Base-by-base conservation (phyloP, 2,888 invertebrate species). In the Ophion costatus region DNA sequence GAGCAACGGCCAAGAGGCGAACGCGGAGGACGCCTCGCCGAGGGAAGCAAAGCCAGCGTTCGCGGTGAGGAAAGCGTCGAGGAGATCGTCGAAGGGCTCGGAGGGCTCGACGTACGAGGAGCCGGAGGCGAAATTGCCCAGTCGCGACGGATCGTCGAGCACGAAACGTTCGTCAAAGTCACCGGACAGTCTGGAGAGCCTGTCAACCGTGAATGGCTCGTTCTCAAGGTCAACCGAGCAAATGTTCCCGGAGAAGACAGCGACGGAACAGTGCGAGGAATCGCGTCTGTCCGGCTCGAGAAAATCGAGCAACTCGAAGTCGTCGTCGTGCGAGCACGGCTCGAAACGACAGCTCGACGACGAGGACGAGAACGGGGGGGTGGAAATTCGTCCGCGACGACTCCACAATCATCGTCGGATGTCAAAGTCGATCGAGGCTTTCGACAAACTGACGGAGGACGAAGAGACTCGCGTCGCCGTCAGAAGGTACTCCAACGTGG, bases 391-490 rank as follows among this genome's bases (percentile, higher is more conserved):
- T 73, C 82, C 86, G 14, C 75, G 88, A 14, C 73, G 87, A 57
- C 76, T 86, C 14, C 56, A 87, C 17, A 70, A 69, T 14, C 79
- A 82, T 61, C 87, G 83, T 64, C 87, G 83, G 14, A 81, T 91
- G 76, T 91, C 91, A 33, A 93, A 93, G 71, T 92, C 92, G 1
- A 91, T 88, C 45, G 93, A 93, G 7, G 90, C 89, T 22, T 92
- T 93, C 69, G 92, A 93, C n/a, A 91, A 90, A 69, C 76, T 92
- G 51, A 82, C 80, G 7, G 90, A 91, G 51, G 87, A 89, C 59
- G 91, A 91, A 14, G 88, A 88, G 57, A 67, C 56, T 1, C 85
- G 79, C 2, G 59, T 83, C 6, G 63, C 84, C 5, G 83, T 69
- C 2, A 73, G 83, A 63, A 67, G 84, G 67, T 84, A 66, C 38